Base-by-base conservation (phyloP, 2,797 vertebrate species). In the Helarctos malayanus region DNA sequence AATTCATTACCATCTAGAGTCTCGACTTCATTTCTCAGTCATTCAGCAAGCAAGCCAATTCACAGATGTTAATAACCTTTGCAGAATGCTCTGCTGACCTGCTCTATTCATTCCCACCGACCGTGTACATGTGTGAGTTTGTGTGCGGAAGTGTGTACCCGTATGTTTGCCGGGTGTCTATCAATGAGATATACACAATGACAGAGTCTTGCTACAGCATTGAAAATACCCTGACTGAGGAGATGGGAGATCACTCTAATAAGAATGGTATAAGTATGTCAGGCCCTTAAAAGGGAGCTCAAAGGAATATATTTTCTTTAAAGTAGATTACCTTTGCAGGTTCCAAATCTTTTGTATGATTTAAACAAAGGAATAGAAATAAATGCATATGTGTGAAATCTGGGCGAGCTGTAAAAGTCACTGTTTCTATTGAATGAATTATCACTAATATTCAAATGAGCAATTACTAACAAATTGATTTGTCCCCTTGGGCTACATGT, bases 361-460 rank as follows among this genome's bases (percentile, higher is more conserved):
- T 96, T 76, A 86, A 94, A 89, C 32, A 78, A 87, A 27, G 32
- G 5, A 73, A 52, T 41, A 76, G 65, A 94, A 91, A 93, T 90
- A 73, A 79, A 68, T 56, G 25, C 23, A 38, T 41, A 89, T n/a
- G 57, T 81, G 78, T 82, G 65, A 96, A 89, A 83, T 93, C 86
- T 56, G 52, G 32, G 29, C 59, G 6, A 94, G 76, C 84, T 80
- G 7, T 56, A 88, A 95, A 76, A 92, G 82, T 94, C 38, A 82
- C 76, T 81, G 14, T 63, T 91, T 73, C 63, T 71, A 27, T 83
- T 68, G 57, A 97, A 93, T 79, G 68, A 96, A 63, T 97, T 94
- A 94, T 85, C 73, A 56, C 78, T 91, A 65, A 94, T 97, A 93
- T 94, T 96, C 97, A 98, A 96, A 97, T 96, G 91, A 97, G 87